Conservation (phyloP, 2,113 vertebrate genomes). For the Pungitius pungitius region DNA sequence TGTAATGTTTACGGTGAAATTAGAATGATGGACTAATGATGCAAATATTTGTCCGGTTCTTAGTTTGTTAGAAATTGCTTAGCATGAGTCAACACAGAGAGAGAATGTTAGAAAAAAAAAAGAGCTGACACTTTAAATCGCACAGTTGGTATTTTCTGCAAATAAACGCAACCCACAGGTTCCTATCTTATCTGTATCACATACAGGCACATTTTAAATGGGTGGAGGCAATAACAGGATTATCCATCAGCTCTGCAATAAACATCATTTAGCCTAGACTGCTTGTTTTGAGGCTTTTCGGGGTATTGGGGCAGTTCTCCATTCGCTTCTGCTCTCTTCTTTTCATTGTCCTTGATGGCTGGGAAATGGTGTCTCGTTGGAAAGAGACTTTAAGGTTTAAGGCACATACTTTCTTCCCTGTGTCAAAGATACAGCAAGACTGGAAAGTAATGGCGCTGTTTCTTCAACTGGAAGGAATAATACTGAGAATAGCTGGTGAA, state of each 20-base stretch:
- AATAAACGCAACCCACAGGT: neutral
- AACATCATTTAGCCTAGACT: constrained; percentile 1
- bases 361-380: neutral
- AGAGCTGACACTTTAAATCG: neutral
- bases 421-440: neutral
- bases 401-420: neutral
- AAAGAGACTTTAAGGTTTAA: neutral
- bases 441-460: neutral
- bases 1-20: neutral
- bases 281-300: neutral
- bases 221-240: neutral
- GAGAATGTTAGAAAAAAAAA: neutral
- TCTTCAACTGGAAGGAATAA: neutral
- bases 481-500: neutral
- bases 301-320: neutral
- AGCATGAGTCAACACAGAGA: neutral
- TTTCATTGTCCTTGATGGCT: neutral
- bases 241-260: neutral
- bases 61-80: neutral
- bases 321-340: neutral
- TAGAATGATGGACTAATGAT: neutral
- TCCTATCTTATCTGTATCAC: neutral
- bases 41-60: neutral
- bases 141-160: neutral
- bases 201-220: neutral